Conservation (phyloP, 2,888 invertebrate genomes). For the Spodoptera exigua region DNA sequence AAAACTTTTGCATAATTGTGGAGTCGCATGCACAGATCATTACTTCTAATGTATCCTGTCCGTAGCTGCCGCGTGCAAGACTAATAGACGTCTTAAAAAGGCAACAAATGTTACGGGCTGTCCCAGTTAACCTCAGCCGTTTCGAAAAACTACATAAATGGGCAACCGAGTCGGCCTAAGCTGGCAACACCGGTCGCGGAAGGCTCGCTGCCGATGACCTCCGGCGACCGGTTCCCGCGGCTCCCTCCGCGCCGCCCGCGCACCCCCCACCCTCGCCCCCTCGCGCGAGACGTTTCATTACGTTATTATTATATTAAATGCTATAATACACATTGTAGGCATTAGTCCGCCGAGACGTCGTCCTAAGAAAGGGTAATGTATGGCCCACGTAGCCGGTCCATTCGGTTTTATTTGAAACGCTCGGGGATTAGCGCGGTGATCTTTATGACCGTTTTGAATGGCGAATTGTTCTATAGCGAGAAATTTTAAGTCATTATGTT, state of each 20-base stretch:
- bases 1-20: constrained; percentile 39
- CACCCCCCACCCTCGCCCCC: constrained; percentile 63
- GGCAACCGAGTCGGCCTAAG: constrained; percentile 69
- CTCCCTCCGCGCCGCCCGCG: constrained; percentile 63
- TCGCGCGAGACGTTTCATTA: constrained; percentile 87
- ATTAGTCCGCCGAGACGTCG: constrained; percentile 82
- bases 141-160: constrained; percentile 77
- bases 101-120: constrained; percentile 71
- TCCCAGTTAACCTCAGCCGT: constrained; percentile 72
- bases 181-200: constrained; percentile 86
- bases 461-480: constrained; percentile 74
- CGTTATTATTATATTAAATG: constrained; percentile 90
- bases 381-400: constrained; percentile 65
- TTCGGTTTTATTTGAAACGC: constrained; percentile 77
- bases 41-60: constrained; percentile 62
- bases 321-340: constrained; percentile 88
- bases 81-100: constrained; percentile 69
- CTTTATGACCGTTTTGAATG: constrained; percentile 78
- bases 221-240: constrained; percentile 85
- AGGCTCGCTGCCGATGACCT: constrained; percentile 89
- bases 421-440: constrained; percentile 75
- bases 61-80: constrained; percentile 56
- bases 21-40: constrained; percentile 51
- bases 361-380: constrained; percentile 81
- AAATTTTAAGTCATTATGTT: constrained; percentile 64